Evolutionary conservation across 2,888 invertebrate species (phyloP).

Genomic region (Bombyx huttoni): DNA sequence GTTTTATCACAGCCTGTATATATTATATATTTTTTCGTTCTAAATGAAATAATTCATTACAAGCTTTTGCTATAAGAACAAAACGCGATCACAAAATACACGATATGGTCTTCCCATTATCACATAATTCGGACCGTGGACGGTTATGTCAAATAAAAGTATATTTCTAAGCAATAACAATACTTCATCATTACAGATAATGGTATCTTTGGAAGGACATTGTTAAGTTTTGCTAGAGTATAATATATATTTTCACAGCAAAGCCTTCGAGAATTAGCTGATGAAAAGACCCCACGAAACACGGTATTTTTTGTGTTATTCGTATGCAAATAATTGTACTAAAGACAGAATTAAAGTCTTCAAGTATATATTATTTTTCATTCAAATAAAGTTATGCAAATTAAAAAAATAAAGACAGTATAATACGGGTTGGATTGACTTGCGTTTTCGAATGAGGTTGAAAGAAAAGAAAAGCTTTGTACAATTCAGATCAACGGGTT

Average conservation of each 20-base stretch:
- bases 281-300: too few relatives aligned
- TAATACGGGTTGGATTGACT: too few relatives aligned
- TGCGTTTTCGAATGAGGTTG: too few relatives aligned
- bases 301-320: too few relatives aligned
- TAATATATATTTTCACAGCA: conserved; percentile 1
- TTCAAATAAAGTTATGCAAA: too few relatives aligned
- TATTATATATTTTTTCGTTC: background rate
- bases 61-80: background rate
- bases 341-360: too few relatives aligned
- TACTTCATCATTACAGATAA: conserved; percentile 9
- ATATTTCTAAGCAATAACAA: conserved; percentile 9
- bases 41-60: background rate
- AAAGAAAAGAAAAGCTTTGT: too few relatives aligned
- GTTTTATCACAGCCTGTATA: background rate
- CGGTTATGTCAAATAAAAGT: background rate
- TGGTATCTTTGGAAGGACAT: conserved; percentile 6
- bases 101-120: background rate
- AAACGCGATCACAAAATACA: background rate
- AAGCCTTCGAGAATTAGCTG: background rate
- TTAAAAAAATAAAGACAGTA: too few relatives aligned
- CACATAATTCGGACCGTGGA: background rate
- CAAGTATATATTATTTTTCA: too few relatives aligned
- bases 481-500: too few relatives aligned
- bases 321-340: too few relatives aligned
- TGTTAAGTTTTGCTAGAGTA: conserved; percentile 5